A percentile compares a stretch with the other conserved stretches of the same genome.
Conservation (phyloP, 1,140 invertebrate genomes). For the Trypoxylus dichotomus region DNA sequence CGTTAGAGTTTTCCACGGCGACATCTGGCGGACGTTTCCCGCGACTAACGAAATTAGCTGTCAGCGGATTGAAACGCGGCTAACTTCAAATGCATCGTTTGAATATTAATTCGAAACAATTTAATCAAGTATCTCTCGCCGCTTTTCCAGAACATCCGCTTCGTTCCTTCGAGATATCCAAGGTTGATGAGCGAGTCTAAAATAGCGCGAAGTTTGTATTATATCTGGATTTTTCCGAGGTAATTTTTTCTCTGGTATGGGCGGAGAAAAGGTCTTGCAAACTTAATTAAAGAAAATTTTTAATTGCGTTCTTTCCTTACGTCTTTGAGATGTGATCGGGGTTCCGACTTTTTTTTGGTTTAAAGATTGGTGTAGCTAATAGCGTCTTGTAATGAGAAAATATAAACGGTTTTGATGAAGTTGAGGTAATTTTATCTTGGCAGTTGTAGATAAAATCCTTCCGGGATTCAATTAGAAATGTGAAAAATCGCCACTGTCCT, state of each 20-base stretch:
- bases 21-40: not conserved
- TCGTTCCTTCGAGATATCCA: not conserved
- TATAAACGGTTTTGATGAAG: too few species aligned
- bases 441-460: too few species aligned
- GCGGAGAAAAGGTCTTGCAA: not conserved
- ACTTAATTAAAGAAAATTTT: not conserved
- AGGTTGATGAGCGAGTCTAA: too few species aligned
- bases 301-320: not conserved
- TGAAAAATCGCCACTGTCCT: too few species aligned
- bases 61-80: not conserved
- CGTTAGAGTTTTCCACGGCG: too few species aligned
- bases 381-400: not conserved
- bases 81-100: not conserved
- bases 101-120: not conserved
- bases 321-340: not conserved
- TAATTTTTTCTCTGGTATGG: not conserved
- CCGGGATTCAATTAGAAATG: too few species aligned
- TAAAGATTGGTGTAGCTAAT: too few species aligned
- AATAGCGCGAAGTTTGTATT: not conserved
- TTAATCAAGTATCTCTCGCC: not conserved
- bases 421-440: too few species aligned
- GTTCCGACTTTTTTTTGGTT: not conserved
- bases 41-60: not conserved
- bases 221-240: not conserved
- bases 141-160: too few species aligned